A percentile compares a stretch with the other conserved stretches of the same genome.
These are phyloP conservation scores for Lethenteron reissneri DNA, from an alignment of 2,113 vertebrate genomes.

Conservation along the genomic window DNA sequence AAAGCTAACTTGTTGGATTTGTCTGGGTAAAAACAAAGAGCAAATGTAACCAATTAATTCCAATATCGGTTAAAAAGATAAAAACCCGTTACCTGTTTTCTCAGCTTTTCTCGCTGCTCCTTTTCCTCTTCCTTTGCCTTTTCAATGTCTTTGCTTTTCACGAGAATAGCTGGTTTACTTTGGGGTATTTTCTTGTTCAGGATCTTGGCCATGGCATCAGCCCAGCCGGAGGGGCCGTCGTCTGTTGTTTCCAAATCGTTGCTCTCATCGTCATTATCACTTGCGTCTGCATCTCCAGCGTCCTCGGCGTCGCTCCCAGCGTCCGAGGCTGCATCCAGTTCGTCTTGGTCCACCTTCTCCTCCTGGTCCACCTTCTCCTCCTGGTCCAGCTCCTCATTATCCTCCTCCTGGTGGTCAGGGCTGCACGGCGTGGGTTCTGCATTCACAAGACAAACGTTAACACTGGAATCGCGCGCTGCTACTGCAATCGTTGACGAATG, in stretches of 20 bases:
- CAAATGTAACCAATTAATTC: neutral
- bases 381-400: too few relatives aligned
- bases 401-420: too few relatives aligned
- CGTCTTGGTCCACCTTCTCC: too few relatives aligned
- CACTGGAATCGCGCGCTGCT: too few relatives aligned
- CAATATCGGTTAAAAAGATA: neutral
- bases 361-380: too few relatives aligned
- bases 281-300: constrained; percentile 10
- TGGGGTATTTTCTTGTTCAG: constrained; percentile 40
- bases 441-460: too few relatives aligned
- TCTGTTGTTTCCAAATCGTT: constrained; percentile 9
- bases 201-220: constrained; percentile 79
- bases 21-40: neutral
- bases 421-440: too few relatives aligned
- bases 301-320: neutral
- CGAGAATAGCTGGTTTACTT: constrained; percentile 36
- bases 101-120: constrained; percentile 34
- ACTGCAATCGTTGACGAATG: too few relatives aligned
- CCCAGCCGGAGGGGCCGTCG: constrained; percentile 43
- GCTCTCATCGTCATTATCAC: neutral
- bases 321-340: constrained; percentile 10
- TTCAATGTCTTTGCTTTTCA: constrained; percentile 47
- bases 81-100: constrained; percentile 28
- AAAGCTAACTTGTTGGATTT: neutral
- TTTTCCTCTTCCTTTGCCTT: constrained; percentile 36